Base-by-base conservation (phyloP, 2,888 invertebrate genomes). In the Octodonta nipae region DNA sequence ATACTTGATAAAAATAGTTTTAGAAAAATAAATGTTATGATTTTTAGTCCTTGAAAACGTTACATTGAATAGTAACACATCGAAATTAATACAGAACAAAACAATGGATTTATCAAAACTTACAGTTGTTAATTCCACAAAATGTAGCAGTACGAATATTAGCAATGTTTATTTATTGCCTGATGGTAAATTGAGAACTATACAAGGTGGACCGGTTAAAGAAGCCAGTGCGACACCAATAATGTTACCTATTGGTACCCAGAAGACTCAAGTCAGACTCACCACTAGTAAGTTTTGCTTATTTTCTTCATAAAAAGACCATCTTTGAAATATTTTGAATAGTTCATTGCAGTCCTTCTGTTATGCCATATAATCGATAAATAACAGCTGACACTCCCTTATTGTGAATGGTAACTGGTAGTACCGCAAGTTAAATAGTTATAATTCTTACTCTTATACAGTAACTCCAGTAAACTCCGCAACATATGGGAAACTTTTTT, bases 41-140 rank as follows among this genome's bases (percentile, higher is more conserved):
- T 15, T 47, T 48, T 32, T 40, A 61, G 61, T 61, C 32, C 42
- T 61, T 15, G 61, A 62, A 46, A 60, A 60, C 37, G 50, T 61
- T n/a, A 52, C 56, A 6, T 35, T 61, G 15, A 49, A 50, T 30
- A 38, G 48, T 20, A 45, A 47, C 3, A 36, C 49, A 8, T 42
- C 48, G 4, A 58, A 56, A 42, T 33, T 56, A 17, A 34, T 56
- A 15, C 43, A 53, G 5, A 52, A 49, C 35, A 44, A 54, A 31
- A 45, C 52, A 7, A 46, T 61, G 2, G 58, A 60, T 44, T 38
- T 58, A 29, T 56, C 56, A 4, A 58, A 58, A 47, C 45, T 56
- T 28, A 53, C 55, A 17, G 39, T 58, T 15, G 34, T 56, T 25
- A 56, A 56, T 42, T 44, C 50, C 2, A 34, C 43, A 14, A 46